phyloP scores from a whole-genome alignment of 2,888 invertebrate species.

The Ecliptopera silaceata region DNA sequence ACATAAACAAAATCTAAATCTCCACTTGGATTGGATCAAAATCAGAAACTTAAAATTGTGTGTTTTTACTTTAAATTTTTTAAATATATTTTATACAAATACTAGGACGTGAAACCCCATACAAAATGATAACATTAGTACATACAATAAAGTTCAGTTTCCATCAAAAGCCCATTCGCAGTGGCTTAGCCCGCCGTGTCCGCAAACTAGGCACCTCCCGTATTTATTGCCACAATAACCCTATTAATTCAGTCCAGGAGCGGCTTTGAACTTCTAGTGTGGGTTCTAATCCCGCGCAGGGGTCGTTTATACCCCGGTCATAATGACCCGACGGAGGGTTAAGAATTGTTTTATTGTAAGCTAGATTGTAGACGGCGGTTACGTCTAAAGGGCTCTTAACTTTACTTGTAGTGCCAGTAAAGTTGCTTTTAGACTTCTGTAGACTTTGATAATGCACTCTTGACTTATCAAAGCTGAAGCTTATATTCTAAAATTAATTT shows the following conservation, averaged over 20 bases:
- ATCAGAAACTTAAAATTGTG: too few relatives aligned
- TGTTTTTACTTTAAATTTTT: too few relatives aligned
- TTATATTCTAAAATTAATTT: not conserved
- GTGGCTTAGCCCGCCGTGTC: constrained; percentile 31
- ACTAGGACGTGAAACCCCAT: too few relatives aligned
- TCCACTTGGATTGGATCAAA: too few relatives aligned
- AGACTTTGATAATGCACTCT: not conserved
- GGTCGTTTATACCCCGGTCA: constrained; percentile 47
- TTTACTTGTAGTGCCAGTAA: constrained; percentile 26
- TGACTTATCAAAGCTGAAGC: not conserved
- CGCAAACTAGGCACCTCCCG: constrained; percentile 37
- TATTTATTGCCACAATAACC: constrained; percentile 82
- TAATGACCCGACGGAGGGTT: constrained; percentile 51
- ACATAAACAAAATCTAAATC: too few relatives aligned
- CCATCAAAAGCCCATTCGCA: not conserved
- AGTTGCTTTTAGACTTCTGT: not conserved
- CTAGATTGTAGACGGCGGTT: constrained; percentile 30
- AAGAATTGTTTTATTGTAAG: constrained; percentile 43
- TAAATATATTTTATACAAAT: too few relatives aligned
- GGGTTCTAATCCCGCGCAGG: constrained; percentile 53
- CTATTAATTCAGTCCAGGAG: constrained; percentile 71
- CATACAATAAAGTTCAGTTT: constrained; percentile 2
- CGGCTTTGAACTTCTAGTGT: constrained; percentile 66
- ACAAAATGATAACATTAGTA: too few relatives aligned
- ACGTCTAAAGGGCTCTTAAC: constrained; percentile 30